Evolutionary conservation across 2,888 invertebrate species (phyloP), one percentile per base, ranked within the genome.

Genomic region (Orthonevra nobilis): DNA sequence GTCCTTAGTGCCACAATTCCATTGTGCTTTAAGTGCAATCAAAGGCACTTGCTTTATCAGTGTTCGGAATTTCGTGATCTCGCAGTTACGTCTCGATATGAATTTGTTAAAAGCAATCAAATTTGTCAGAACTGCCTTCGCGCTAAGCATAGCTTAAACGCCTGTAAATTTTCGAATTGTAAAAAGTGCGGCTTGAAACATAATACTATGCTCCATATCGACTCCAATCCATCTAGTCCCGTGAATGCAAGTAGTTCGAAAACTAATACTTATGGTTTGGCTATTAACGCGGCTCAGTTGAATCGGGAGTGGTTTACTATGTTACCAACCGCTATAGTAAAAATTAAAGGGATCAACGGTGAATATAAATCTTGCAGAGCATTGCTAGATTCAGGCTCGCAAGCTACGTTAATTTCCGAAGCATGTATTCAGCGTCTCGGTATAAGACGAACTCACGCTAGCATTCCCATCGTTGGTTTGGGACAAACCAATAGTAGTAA

Each of bases 371-470:
- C 36, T 23, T 68, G 68, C 23, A 14, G 56, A 40, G 54, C 48
- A 7, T 17, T 68, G 7, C 44, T 68, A 3, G 56, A 56, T 15
- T 56, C 46, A 2, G 68, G 56, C 2, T 56, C 56, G 12, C 68
- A 68, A 9, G n/a, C 56, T 7, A 69, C 58, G 1, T 12, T 66
- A 32, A 66, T 73, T 6, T 9, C 44, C 1, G 58, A 73, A 32
- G 14, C 12, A 1, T 73, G 40, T 15, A 7, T 52, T 6, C 42
- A 64, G 4, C 17, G 30, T 0, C 32, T 52, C 14, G 9, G 34
- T 3, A 38, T 73, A 5, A 73, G 36, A 38, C 20, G 56, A 10
- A 28, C 7, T 2, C 40, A 58, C 12, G 32, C 64, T n/a, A n/a
- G n/a, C n/a, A n/a, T n/a, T n/a, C n/a, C n/a, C n/a, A n/a, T 66